These are phyloP conservation scores for Rotaria sp. DNA, from an alignment of 2,888 invertebrate species.

Conservation along the genomic window DNA sequence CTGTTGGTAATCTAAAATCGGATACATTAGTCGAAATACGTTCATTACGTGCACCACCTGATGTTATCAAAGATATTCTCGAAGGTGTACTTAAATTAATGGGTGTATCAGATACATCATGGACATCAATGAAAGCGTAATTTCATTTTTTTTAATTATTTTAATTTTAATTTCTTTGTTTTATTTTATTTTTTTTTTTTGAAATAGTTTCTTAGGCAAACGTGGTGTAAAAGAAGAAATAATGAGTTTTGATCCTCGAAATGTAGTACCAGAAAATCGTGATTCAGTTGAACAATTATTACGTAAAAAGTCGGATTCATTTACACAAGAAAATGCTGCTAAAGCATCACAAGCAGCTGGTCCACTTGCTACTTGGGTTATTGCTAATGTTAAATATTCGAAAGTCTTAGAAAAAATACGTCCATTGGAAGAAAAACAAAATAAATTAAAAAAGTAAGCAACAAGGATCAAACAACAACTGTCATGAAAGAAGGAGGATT, in stretches of 20 bases:
- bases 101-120: constrained; percentile 95
- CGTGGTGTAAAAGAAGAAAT: constrained; percentile 92
- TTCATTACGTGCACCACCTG: constrained; percentile 81
- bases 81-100: constrained; percentile 91
- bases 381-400: constrained; percentile 85
- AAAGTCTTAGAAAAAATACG: constrained; percentile 80
- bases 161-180: neutral
- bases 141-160: neutral
- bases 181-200: neutral
- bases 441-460: constrained; percentile 57
- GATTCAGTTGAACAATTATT: constrained; percentile 74
- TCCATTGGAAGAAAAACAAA: constrained; percentile 76
- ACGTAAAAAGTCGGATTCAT: constrained; percentile 72
- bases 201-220: constrained; percentile 74
- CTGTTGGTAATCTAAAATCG: constrained; percentile 87
- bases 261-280: constrained; percentile 73
- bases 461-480: constrained; percentile 41
- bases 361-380: constrained; percentile 90
- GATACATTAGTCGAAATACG: constrained; percentile 90
- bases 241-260: constrained; percentile 81
- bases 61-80: constrained; percentile 85
- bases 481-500: too few species aligned
- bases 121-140: constrained; percentile 92
- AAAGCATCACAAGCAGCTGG: constrained; percentile 93
- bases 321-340: constrained; percentile 75